Conservation (phyloP, 2,797 vertebrate species). For the Phylloscopus collybita region DNA sequence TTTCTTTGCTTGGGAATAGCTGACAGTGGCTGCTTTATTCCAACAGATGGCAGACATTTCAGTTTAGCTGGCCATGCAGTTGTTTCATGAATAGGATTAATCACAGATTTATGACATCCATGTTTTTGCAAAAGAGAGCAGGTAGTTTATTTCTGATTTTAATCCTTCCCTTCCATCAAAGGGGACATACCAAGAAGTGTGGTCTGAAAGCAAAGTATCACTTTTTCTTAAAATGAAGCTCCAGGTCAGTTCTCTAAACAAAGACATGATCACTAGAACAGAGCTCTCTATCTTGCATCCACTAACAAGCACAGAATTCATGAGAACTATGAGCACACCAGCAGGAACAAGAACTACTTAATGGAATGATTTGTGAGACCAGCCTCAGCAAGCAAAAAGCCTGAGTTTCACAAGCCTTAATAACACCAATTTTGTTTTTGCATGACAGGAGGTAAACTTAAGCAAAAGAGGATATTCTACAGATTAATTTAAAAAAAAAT, state of each 20-base stretch:
- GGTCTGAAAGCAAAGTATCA: conserved; percentile 44
- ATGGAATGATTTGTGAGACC: conserved; percentile 72
- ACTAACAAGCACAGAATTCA: conserved; percentile 26
- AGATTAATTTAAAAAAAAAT: conserved; percentile 40
- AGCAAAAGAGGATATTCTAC: conserved; percentile 64
- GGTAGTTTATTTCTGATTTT: conserved; percentile 25
- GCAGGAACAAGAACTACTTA: background rate
- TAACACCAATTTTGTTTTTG: background rate
- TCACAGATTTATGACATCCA: conserved; percentile 8
- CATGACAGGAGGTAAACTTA: conserved; percentile 61
- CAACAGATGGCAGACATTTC: conserved; percentile 12
- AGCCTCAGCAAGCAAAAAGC: conserved; percentile 62
- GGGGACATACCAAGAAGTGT: background rate
- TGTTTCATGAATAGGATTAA: background rate
- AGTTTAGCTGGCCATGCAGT: conserved; percentile 26
- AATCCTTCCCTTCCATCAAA: conserved; percentile 1
- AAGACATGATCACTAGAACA: background rate
- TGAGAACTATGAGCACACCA: conserved; percentile 16
- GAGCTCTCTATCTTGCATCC: conserved; percentile 41
- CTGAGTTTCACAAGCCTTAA: conserved; percentile 30
- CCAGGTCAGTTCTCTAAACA: conserved; percentile 38
- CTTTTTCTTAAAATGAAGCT: conserved; percentile 14
- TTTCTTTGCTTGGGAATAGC: conserved; percentile 10
- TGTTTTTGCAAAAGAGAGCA: conserved; percentile 34
- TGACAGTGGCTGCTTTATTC: background rate